Conservation (phyloP, 1,140 invertebrate species). For the Mycetomoellerius zeteki region DNA sequence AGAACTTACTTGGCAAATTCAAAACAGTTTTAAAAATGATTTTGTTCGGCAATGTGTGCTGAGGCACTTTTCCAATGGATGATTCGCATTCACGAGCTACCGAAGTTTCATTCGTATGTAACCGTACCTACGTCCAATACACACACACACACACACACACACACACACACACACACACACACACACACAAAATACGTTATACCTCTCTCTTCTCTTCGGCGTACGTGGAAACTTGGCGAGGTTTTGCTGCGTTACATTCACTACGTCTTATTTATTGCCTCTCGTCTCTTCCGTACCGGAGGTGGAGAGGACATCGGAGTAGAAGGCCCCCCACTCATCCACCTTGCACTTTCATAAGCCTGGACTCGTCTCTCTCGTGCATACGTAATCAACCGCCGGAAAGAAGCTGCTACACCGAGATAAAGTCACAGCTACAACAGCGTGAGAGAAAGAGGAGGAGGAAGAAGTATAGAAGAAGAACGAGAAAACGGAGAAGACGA, state of each 20-base stretch:
- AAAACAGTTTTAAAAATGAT: constrained; percentile 2
- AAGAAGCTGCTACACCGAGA: constrained; percentile 74
- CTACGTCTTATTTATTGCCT: constrained; percentile 75
- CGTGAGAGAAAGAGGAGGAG: constrained; percentile 17
- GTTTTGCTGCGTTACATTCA: constrained; percentile 62
- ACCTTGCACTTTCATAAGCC: constrained; percentile 75
- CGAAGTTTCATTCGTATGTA: constrained; percentile 34
- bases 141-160: neutral
- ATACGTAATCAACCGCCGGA: constrained; percentile 77
- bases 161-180: neutral
- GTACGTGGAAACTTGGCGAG: constrained; percentile 47
- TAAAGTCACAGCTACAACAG: constrained; percentile 73
- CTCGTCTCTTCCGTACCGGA: constrained; percentile 49
- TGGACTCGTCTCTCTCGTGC: constrained; percentile 69
- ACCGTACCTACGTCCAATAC: neutral
- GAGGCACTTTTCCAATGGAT: constrained; percentile 44
- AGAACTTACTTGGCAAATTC: neutral
- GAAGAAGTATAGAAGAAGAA: neutral
- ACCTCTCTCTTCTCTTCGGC: neutral
- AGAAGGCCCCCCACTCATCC: constrained; percentile 46
- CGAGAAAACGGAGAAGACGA: neutral
- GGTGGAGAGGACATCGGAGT: constrained; percentile 40
- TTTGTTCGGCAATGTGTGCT: neutral
- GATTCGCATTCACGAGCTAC: constrained; percentile 55
- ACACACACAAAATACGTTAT: constrained; percentile 10